These are phyloP conservation scores for Eupithecia abbreviata DNA, from an alignment of 2,888 invertebrate species.

Conservation along the genomic window DNA sequence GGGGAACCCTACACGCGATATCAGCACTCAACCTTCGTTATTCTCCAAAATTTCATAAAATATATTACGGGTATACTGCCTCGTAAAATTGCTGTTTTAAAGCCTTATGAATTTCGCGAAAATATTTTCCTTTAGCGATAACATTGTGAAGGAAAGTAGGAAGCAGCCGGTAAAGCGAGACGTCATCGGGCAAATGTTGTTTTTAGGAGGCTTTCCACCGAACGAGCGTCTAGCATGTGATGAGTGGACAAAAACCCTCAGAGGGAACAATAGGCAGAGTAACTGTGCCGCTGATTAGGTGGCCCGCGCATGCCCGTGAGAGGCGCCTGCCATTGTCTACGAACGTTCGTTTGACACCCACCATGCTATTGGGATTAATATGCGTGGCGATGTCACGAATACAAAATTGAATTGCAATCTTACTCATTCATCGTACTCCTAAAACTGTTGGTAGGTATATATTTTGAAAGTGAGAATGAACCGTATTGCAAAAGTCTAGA, in stretches of 20 bases:
- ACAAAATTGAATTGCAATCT: conserved; percentile 9
- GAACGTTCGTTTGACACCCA: conserved; percentile 34
- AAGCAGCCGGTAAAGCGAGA: conserved; percentile 38
- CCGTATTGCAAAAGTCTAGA: background rate
- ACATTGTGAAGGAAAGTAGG: conserved; percentile 43
- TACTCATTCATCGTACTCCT: conserved; percentile 1
- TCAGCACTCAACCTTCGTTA: conserved; percentile 44
- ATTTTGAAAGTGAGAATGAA: conserved; percentile 2
- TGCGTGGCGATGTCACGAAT: conserved; percentile 24
- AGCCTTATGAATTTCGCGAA: conserved; percentile 26
- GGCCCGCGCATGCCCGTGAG: conserved; percentile 45
- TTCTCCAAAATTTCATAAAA: conserved; percentile 42
- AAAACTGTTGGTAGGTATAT: background rate
- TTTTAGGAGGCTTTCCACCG: conserved; percentile 68
- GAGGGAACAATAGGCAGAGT: conserved; percentile 56
- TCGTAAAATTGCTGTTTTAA: conserved; percentile 44
- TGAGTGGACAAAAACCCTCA: conserved; percentile 67
- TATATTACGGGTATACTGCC: conserved; percentile 38
- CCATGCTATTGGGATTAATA: conserved; percentile 32
- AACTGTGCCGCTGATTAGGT: conserved; percentile 55
- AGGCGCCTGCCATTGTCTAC: conserved; percentile 42
- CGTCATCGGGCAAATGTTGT: conserved; percentile 49
- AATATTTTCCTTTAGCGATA: conserved; percentile 27
- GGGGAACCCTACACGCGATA: conserved; percentile 43
- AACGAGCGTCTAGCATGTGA: conserved; percentile 49